Evolutionary conservation across 2,113 vertebrate genomes (phyloP).

Genomic region (Xyliphius kryptos): DNA sequence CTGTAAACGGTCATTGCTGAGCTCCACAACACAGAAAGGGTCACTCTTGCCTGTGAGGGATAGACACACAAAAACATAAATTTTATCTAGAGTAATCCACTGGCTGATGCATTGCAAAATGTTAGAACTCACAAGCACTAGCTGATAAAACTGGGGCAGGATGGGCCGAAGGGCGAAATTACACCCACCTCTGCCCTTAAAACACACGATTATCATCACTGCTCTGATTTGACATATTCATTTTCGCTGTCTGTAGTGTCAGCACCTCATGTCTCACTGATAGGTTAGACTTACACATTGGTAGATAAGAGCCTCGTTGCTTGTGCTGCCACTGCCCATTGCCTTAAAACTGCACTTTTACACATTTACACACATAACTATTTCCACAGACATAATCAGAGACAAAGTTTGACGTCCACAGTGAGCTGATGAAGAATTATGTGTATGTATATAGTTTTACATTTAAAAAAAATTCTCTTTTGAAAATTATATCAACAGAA

Average conservation of each 20-base stretch:
- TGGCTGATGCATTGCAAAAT: slow-evolving; percentile 11
- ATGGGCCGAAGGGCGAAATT: slow-evolving; percentile 34
- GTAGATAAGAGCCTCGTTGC: slow-evolving; percentile 55
- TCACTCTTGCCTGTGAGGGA: slow-evolving; percentile 87
- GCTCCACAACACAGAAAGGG: slow-evolving; percentile 93
- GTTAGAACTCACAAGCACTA: too few relatives aligned
- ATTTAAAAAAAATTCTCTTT: too few relatives aligned
- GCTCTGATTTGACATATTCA: slow-evolving; percentile 47
- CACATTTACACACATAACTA: too few relatives aligned
- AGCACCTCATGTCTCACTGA: slow-evolving; percentile 14
- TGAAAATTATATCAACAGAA: slow-evolving; percentile 38
- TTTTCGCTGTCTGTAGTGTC: slow-evolving; percentile 35
- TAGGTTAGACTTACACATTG: slow-evolving; percentile 32
- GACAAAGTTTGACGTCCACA: too few relatives aligned
- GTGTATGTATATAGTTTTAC: too few relatives aligned
- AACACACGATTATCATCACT: slow-evolving; percentile 36
- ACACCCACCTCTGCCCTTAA: slow-evolving; percentile 30
- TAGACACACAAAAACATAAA: slow-evolving; percentile 22
- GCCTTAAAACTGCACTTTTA: too few relatives aligned
- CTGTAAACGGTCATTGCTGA: slow-evolving; percentile 92
- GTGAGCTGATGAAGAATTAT: too few relatives aligned
- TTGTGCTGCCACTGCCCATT: too few relatives aligned
- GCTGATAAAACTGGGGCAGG: too few relatives aligned
- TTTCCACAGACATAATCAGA: too few relatives aligned
- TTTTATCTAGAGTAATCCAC: too few relatives aligned